Conservation (phyloP, 2,888 invertebrate genomes). For the Antheraea assamensis region DNA sequence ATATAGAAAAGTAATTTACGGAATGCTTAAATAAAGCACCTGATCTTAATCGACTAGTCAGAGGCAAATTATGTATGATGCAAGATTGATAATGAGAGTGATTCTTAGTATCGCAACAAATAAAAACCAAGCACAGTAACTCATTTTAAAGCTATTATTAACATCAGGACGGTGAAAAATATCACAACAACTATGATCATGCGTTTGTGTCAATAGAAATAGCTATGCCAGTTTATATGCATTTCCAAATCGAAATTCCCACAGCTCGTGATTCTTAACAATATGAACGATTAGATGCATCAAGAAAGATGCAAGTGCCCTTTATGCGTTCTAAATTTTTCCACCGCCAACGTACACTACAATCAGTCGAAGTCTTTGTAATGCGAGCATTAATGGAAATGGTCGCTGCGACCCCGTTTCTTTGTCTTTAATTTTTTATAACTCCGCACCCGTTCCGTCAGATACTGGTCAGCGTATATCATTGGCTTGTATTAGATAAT, state of each 20-base stretch:
- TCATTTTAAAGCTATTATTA: not conserved
- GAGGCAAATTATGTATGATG: not conserved
- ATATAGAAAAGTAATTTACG: no score
- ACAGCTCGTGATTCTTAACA: not conserved
- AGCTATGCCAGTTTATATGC: not conserved
- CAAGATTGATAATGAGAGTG: not conserved
- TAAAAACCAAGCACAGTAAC: not conserved
- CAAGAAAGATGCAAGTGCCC: not conserved
- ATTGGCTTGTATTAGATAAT: not conserved
- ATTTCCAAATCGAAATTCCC: not conserved
- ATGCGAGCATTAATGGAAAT: conserved; percentile 58
- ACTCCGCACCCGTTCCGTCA: conserved; percentile 20
- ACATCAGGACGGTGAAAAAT: not conserved
- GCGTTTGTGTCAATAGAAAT: not conserved
- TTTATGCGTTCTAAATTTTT: conserved; percentile 23
- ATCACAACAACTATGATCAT: not conserved
- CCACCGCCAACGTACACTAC: conserved; percentile 30
- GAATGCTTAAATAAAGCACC: not conserved
- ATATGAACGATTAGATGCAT: not conserved
- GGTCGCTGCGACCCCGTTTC: conserved; percentile 65
- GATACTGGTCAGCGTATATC: conserved; percentile 16
- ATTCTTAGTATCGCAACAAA: not conserved
- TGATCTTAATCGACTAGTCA: not conserved
- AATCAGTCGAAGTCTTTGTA: conserved; percentile 36
- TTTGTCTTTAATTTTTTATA: conserved; percentile 56